These are phyloP conservation scores for Carassius gibelio DNA, from an alignment of 2,113 vertebrate species.

Conservation along the genomic window DNA sequence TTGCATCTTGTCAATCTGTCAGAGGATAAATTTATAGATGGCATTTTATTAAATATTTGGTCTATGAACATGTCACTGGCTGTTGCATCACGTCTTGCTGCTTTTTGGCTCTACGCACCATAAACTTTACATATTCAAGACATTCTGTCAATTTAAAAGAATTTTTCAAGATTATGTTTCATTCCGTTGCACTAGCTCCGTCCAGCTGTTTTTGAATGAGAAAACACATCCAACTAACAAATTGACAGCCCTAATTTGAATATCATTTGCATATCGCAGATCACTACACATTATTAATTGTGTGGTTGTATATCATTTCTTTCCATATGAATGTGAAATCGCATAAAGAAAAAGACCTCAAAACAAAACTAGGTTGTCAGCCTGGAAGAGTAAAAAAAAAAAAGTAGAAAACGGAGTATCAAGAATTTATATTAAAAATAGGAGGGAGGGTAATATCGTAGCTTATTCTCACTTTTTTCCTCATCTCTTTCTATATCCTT, in stretches of 20 bases:
- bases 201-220: slow-evolving; percentile 27
- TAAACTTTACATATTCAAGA: not conserved
- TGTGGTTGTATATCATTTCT: not conserved
- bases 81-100: slow-evolving; percentile 9
- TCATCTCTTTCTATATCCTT: slow-evolving; percentile 46
- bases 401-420: not conserved
- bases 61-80: not conserved
- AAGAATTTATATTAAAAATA: slow-evolving; percentile 38
- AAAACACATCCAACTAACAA: slow-evolving; percentile 16
- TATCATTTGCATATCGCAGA: slow-evolving; percentile 13
- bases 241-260: slow-evolving; percentile 23
- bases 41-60: not conserved
- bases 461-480: slow-evolving; percentile 14
- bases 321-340: slow-evolving; percentile 3
- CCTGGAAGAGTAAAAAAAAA: slow-evolving; percentile 1
- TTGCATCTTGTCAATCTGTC: not conserved
- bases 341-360: slow-evolving; percentile 1
- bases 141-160: not conserved
- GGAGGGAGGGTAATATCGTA: slow-evolving; percentile 44
- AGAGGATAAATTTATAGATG: not conserved
- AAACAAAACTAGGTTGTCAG: slow-evolving; percentile 4
- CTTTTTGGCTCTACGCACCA: not conserved
- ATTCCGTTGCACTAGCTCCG: not conserved
- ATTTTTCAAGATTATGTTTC: not conserved
- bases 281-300: slow-evolving; percentile 34